These are phyloP conservation scores for Hystrix cristata DNA, from an alignment of 2,113 vertebrate genomes.

Conservation along the genomic window DNA sequence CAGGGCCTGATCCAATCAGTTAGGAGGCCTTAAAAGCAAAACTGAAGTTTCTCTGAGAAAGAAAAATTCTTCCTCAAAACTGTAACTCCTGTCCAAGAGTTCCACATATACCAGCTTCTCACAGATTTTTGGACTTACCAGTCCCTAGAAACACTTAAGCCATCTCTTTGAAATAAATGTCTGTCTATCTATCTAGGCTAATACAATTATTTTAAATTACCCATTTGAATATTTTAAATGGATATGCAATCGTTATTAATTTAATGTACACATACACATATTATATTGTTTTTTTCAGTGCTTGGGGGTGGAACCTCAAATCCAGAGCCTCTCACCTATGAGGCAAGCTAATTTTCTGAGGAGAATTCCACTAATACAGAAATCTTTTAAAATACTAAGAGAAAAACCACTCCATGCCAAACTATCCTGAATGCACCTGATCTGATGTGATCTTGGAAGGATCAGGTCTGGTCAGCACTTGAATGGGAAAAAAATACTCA, in stretches of 20 bases:
- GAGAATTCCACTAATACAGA: background rate
- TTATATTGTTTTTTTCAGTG: background rate
- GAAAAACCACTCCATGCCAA: background rate
- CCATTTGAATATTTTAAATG: constrained; percentile 10
- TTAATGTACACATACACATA: background rate
- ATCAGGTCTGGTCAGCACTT: background rate
- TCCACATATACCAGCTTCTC: background rate
- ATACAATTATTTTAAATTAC: background rate
- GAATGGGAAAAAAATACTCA: background rate
- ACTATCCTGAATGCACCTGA: background rate
- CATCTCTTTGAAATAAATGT: constrained; percentile 30
- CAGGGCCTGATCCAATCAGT: background rate
- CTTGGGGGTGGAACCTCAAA: background rate
- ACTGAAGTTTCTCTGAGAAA: background rate
- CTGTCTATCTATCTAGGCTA: background rate
- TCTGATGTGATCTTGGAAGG: background rate
- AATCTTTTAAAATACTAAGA: constrained; percentile 1
- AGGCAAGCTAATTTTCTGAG: constrained; percentile 5
- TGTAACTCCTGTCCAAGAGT: background rate
- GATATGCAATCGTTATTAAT: background rate
- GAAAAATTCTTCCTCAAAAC: background rate
- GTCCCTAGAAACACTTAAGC: background rate
- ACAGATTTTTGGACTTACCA: background rate
- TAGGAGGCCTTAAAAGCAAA: background rate
- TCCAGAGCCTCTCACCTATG: background rate